These are phyloP conservation scores for Parnassius smintheus DNA, from an alignment of 2,888 invertebrate genomes.

Conservation along the genomic window DNA sequence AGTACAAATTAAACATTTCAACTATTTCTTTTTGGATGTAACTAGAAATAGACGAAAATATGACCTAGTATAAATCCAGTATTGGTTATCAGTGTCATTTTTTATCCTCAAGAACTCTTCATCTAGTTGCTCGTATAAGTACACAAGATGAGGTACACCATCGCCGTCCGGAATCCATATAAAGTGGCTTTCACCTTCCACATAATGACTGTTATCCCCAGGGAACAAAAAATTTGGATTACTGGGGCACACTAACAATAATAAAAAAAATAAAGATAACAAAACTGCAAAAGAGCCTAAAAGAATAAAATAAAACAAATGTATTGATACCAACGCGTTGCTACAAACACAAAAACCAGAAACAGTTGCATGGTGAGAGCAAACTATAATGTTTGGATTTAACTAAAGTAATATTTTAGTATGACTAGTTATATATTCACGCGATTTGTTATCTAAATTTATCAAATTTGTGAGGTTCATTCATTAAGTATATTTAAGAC, in stretches of 20 bases:
- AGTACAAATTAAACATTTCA: neutral
- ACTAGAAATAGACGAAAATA: neutral
- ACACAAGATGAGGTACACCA: constrained; percentile 56
- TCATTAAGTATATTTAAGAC: constrained; percentile 1
- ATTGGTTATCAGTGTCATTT: constrained; percentile 60
- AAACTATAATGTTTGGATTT: neutral
- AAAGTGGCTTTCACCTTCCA: constrained; percentile 66
- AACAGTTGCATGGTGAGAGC: constrained; percentile 43
- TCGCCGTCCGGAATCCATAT: constrained; percentile 72
- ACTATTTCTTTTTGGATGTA: neutral
- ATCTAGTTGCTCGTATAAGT: constrained; percentile 49
- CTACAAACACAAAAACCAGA: constrained; percentile 40
- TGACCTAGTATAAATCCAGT: constrained; percentile 61
- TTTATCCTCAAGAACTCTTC: constrained; percentile 40
- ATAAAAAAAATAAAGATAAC: neutral
- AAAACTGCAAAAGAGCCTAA: neutral
- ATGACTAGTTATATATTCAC: constrained; percentile 2
- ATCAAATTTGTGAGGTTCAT: constrained; percentile 7
- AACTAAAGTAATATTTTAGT: constrained; percentile 4
- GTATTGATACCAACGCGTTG: constrained; percentile 42
- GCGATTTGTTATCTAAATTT: constrained; percentile 11
- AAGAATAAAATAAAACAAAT: neutral
- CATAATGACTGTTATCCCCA: constrained; percentile 68
- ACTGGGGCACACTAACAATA: constrained; percentile 47
- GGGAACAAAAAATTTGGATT: constrained; percentile 49